These are phyloP conservation scores for Dusona sp. DNA, from an alignment of 2,888 invertebrate genomes.

Conservation along the genomic window DNA sequence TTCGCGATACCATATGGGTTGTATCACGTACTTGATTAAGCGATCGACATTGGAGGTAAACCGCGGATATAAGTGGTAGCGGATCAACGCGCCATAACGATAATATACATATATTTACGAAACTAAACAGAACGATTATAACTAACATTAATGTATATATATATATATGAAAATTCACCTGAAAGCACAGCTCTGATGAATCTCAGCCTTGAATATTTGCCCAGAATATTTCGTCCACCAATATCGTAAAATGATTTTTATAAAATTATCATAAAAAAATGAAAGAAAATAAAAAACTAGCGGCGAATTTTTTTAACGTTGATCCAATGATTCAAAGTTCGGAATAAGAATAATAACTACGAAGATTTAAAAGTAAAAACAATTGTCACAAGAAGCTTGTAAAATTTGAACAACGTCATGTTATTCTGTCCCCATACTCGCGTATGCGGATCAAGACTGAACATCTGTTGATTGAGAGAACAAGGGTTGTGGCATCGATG, in stretches of 20 bases:
- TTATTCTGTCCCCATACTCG: conserved; percentile 27
- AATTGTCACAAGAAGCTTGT: background rate
- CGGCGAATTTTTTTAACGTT: background rate
- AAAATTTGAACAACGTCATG: background rate
- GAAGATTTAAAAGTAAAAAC: background rate
- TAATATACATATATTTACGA: background rate
- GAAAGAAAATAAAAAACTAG: background rate
- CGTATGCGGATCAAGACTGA: conserved; percentile 32
- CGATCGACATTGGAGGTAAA: background rate
- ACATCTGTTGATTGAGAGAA: conserved; percentile 40
- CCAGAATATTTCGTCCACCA: background rate
- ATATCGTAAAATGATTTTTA: background rate
- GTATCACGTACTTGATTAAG: conserved; percentile 14
- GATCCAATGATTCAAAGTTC: no score
- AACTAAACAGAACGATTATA: background rate
- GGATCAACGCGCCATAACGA: background rate
- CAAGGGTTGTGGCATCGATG: conserved; percentile 17
- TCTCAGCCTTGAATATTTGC: background rate
- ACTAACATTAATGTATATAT: background rate
- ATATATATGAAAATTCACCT: conserved; percentile 22
- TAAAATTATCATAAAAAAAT: background rate
- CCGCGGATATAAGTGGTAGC: conserved; percentile 27
- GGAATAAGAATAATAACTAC: background rate
- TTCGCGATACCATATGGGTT: conserved; percentile 17
- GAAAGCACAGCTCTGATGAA: background rate